Evolutionary conservation across 2,797 vertebrate genomes (phyloP), one percentile per base, ranked within the genome.

Genomic region (Molothrus aeneus): DNA sequence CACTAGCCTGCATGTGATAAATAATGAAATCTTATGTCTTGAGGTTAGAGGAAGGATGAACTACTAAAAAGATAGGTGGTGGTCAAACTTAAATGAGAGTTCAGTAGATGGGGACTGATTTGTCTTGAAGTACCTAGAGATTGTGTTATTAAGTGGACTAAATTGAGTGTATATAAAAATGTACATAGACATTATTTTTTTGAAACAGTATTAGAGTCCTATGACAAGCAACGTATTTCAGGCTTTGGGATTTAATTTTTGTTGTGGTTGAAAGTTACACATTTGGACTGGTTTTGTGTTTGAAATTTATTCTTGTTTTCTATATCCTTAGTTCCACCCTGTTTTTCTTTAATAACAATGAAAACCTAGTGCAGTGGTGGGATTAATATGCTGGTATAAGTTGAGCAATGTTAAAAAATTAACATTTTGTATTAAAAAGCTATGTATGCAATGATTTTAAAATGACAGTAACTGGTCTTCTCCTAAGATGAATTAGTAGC

Each of bases 331-430:
- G 22, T 16, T 5, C 15, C 34, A 6, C 9, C 5, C 2, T 32
- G 6, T 2, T 11, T 47, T 94, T 74, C 51, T 47, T 72, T 64
- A 59, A 47, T 83, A 86, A 68, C 70, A 89, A n/a, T 92, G 63
- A 66, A 96, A 95, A 93, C 82, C 78, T 68, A 68, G 48, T 81
- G 21, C 82, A 89, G 69, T 53, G 51, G 22, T 71, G 72, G 57
- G 13, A 34, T 73, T 83, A 90, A 51, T 74, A 42, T 74, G 16
- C 34, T 69, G 19, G 38, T 88, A 51, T 81, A 88, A 92, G 9
- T 85, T 96, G 92, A 93, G 56, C 74, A 51, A 5, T 56, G 17
- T 73, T 86, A 38, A 79, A 81, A 81, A 25, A 66, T 50, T 29
- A 90, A 25, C 45, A 79, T 82, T 85, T 77, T 59, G 15, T 61